A percentile compares a stretch with the other conserved stretches of the same genome.
These are phyloP conservation scores for Leucania comma DNA, from an alignment of 2,888 invertebrate species.

Conservation along the genomic window DNA sequence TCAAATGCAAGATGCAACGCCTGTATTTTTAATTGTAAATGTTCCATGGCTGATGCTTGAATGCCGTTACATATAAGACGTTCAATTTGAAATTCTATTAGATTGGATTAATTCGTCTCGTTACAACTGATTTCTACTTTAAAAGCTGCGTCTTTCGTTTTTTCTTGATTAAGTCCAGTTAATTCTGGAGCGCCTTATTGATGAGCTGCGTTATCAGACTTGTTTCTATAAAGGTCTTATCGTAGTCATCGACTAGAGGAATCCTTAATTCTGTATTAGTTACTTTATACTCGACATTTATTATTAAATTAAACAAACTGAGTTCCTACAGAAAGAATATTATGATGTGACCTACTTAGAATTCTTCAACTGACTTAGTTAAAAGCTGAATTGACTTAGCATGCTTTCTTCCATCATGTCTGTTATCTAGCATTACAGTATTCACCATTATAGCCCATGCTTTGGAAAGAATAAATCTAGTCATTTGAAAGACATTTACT, in stretches of 20 bases:
- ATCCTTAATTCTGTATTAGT: neutral
- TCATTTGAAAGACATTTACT: neutral
- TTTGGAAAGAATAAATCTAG: neutral
- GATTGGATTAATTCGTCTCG: constrained; percentile 30
- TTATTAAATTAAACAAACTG: neutral
- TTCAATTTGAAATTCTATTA: constrained; percentile 64
- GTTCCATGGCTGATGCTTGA: constrained; percentile 31
- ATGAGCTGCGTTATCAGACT: neutral
- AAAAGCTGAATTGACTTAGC: too few species aligned
- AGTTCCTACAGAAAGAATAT: neutral
- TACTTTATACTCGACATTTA: neutral
- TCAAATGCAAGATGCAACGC: constrained; percentile 47
- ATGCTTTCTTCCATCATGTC: neutral
- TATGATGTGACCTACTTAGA: neutral
- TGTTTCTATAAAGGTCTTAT: neutral
- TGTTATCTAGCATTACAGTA: neutral
- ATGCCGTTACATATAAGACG: constrained; percentile 55
- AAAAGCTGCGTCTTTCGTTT: constrained; percentile 8
- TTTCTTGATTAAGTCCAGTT: constrained; percentile 11
- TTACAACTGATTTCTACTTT: constrained; percentile 29
- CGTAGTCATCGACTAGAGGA: neutral
- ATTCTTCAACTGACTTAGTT: too few species aligned
- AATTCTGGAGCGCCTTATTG: constrained; percentile 8
- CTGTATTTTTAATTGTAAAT: constrained; percentile 65
- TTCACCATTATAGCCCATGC: neutral